Base-by-base conservation (phyloP, 2,797 vertebrate species). In the Siniperca obscura region DNA sequence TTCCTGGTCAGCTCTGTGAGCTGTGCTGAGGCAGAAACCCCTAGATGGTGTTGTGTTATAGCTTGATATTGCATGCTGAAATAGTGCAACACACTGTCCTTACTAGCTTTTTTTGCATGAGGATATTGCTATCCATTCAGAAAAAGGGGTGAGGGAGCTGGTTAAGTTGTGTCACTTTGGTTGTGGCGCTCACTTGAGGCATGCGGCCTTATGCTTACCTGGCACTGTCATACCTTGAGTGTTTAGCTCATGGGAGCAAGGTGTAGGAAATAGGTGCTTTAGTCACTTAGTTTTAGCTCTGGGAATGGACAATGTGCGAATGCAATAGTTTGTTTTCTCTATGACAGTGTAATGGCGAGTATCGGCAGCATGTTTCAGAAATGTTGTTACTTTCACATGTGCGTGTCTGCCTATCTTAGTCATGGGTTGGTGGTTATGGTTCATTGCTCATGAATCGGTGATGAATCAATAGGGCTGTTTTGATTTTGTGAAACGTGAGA, bases 51-150 rank as follows among this genome's bases (percentile, higher is more conserved):
- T 94, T 90, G 93, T 96, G 94, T 95, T 92, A 89, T 96, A 95
- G 94, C 95, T 96, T 90, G 92, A 95, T 95, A 96, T 96, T 96
- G 96, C 96, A 96, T 96, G 96, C 93, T 90, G 94, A 95, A 95
- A 89, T 95, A 95, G 93, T 94, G 90, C 93, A 95, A 94, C 90
- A 91, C 93, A 75, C 88, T 91, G 91, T 95, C 92, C 94, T 94
- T 93, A 90, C 89, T 95, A 94, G 92, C 90, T 95, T 93, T 92
- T 87, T 94, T 92, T 95, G 96, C 95, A 96, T 96, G 95, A 96
- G 94, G 94, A 95, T 92, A 89, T 91, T 77, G 90, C 89, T 90
- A 88, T 94, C 85, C 88, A 76, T 90, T 90, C 79, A 85, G 84
- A 90, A 84, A 82, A 82, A 64, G 61, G 82, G 78, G 80, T 59